Evolutionary conservation across 2,113 vertebrate genomes (phyloP).

Genomic region (Oryzias woworae): DNA sequence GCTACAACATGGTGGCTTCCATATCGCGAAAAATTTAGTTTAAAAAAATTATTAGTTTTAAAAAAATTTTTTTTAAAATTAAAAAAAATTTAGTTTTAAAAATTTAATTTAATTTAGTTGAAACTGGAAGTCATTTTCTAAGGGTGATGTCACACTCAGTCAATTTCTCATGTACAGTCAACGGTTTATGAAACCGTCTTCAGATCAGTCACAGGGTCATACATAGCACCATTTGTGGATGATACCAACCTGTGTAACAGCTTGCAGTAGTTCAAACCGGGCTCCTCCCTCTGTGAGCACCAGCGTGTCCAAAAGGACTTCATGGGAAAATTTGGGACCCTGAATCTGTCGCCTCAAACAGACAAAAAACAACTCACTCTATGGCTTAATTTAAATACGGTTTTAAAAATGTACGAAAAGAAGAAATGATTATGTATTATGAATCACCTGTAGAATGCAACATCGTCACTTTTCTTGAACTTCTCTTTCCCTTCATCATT

Average conservation of each 20-base stretch:
- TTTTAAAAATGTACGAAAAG: not conserved
- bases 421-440: not conserved
- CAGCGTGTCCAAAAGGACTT: conserved; percentile 80
- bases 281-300: conserved; percentile 75
- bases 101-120: too few relatives aligned
- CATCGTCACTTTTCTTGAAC: conserved; percentile 69
- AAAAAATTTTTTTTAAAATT: too few relatives aligned
- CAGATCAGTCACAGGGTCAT: not conserved
- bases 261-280: conserved; percentile 77
- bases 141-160: not conserved
- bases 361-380: not conserved
- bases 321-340: conserved; percentile 70
- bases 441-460: conserved; percentile 72
- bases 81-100: too few relatives aligned
- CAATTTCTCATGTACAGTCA: not conserved
- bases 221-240: not conserved
- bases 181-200: not conserved
- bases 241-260: conserved; percentile 53
- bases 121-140: too few relatives aligned
- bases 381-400: not conserved
- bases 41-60: too few relatives aligned
- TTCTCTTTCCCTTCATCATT: conserved; percentile 53
- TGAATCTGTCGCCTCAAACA: conserved; percentile 82
- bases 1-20: too few relatives aligned
- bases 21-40: too few relatives aligned